Evolutionary conservation across 1,140 invertebrate genomes (phyloP).

Genomic region (Eueides isabella): DNA sequence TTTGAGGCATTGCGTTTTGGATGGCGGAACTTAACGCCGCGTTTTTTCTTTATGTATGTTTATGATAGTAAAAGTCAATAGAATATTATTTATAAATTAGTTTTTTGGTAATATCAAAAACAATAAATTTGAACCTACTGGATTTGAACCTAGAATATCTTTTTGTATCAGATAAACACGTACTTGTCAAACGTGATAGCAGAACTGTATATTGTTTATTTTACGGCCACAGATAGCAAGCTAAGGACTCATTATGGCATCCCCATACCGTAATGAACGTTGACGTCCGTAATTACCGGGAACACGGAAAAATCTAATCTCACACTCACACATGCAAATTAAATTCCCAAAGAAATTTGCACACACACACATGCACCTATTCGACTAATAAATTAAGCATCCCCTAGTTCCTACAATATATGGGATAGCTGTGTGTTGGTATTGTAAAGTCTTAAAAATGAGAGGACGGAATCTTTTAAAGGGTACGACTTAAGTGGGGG

Average conservation of each 20-base stretch:
- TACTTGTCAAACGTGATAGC: not conserved
- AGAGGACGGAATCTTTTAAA: conserved; percentile 80
- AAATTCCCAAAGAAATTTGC: conserved; percentile 52
- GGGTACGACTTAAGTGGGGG: conserved; percentile 78
- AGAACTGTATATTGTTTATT: not conserved
- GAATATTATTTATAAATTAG: too few relatives aligned
- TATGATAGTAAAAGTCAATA: too few relatives aligned
- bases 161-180: too few relatives aligned
- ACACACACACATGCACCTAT: conserved; percentile 44
- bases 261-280: conserved; percentile 44
- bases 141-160: too few relatives aligned
- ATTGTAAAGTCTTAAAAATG: conserved; percentile 82
- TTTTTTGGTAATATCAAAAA: too few relatives aligned
- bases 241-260: conserved; percentile 27
- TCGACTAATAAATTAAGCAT: conserved; percentile 60
- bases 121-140: too few relatives aligned
- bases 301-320: conserved; percentile 79
- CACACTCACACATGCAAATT: conserved; percentile 52
- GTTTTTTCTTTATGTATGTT: too few relatives aligned
- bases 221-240: not conserved
- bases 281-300: conserved; percentile 64
- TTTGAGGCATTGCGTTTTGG: too few relatives aligned
- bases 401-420: conserved; percentile 53
- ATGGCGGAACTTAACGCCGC: too few relatives aligned
- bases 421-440: conserved; percentile 61